Evolutionary conservation across 2,797 vertebrate species (phyloP).

Genomic region (Acestrorhynchus altus): DNA sequence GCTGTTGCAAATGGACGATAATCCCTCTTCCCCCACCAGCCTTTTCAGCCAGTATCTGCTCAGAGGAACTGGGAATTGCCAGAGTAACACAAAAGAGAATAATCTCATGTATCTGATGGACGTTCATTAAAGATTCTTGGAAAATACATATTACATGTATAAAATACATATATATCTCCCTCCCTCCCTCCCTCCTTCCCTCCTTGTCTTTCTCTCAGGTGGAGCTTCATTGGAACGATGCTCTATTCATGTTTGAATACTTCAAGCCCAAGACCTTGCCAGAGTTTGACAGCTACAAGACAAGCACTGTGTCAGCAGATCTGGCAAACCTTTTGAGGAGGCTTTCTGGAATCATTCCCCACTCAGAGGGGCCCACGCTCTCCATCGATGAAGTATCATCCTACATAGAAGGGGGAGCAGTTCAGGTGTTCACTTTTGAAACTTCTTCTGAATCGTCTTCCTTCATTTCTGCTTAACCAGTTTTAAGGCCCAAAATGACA

Average conservation of each 20-base stretch:
- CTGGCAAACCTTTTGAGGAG: slow-evolving; percentile 93
- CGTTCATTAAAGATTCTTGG: background rate
- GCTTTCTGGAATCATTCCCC: slow-evolving; percentile 87
- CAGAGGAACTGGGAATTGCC: too few relatives aligned
- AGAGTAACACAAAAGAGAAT: background rate
- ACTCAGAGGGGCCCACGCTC: slow-evolving; percentile 83
- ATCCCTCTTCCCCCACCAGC: background rate
- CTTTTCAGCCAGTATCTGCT: background rate
- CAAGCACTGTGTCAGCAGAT: slow-evolving; percentile 96
- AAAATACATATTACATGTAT: too few relatives aligned
- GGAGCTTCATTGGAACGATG: slow-evolving; percentile 91
- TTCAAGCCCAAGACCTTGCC: slow-evolving; percentile 97
- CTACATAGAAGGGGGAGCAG: slow-evolving; percentile 88
- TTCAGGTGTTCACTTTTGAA: slow-evolving; percentile 79
- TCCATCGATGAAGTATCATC: slow-evolving; percentile 89
- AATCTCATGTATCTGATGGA: background rate
- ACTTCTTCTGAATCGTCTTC: background rate
- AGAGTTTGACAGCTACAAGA: slow-evolving; percentile 98
- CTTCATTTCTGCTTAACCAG: too few relatives aligned
- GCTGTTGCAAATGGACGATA: background rate
- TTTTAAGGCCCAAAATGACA: too few relatives aligned
- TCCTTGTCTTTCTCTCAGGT: slow-evolving; percentile 76
- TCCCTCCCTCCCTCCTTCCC: background rate
- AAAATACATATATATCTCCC: background rate
- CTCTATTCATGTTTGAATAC: slow-evolving; percentile 95